phyloP scores from a whole-genome alignment of 2,113 vertebrate genomes.

The Ceyx melanurus region DNA sequence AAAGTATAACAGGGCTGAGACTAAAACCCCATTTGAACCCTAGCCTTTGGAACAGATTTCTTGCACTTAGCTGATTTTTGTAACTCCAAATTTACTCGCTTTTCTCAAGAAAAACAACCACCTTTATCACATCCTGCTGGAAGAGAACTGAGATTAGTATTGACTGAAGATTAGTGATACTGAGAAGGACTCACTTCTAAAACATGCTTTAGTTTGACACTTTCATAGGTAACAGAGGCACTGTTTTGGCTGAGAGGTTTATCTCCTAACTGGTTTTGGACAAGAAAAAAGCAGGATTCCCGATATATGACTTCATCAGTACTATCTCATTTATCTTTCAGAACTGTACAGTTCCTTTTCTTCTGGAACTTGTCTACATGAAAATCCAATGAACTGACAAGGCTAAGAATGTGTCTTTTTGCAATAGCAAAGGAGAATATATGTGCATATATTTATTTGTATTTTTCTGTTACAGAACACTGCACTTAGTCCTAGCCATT shows the following conservation, averaged over 20 bases:
- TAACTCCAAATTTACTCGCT: background rate
- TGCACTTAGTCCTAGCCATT: background rate
- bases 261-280: background rate
- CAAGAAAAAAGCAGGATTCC: background rate
- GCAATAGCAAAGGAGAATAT: background rate
- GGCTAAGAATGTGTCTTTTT: background rate
- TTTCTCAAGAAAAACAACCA: background rate
- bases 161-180: background rate
- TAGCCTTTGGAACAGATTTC: background rate
- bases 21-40: background rate
- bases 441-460: background rate
- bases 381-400: background rate
- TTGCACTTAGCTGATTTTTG: accelerated
- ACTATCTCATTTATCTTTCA: background rate
- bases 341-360: background rate
- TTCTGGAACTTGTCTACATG: background rate
- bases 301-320: background rate
- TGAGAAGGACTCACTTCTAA: background rate
- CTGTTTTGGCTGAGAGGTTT: background rate
- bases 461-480: background rate
- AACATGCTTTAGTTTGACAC: background rate
- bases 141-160: background rate
- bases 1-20: background rate
- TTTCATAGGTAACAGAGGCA: background rate
- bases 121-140: background rate